Evolutionary conservation across 2,888 invertebrate genomes (phyloP), one percentile per base, ranked within the genome.

Genomic region (Brachyopa scutellaris): DNA sequence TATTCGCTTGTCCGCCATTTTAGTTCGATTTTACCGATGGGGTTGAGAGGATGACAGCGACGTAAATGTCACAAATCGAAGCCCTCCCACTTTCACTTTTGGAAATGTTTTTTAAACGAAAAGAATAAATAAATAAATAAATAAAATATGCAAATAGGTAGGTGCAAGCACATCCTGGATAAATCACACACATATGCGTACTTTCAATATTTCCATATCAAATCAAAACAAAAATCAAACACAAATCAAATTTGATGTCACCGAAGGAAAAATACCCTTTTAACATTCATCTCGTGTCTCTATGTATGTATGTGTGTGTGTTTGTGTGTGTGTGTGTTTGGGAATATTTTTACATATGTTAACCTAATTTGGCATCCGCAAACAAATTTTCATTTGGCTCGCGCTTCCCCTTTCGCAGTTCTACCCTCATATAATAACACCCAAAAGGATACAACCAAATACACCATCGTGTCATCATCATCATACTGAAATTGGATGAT

Each of bases 321-420:
- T 49, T 38, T 55, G 73, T n/a, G n/a, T n/a, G n/a, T n/a, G 40
- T 9, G 29, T 49, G 64, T 49, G 55, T 49, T 38, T 55, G 73
- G n/a, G n/a, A 79, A 73, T 79, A 67, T 13, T 73, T 73, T 73
- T 53, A 29, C 67, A 73, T 73, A 62, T 40, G 40, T 79, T 66
- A 53, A 67, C 66, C 76, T 69, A 59, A 55, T 67, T 62, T 59
- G 11, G 42, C 45, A 45, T 29, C 59, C 45, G 15, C 45, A 72
- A 78, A 72, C 55, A 42, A 36, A 45, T 72, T 40, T 67, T 45
- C 31, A 57, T 59, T 72, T 4, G 26, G 26, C 11, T 40, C 23
- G 31, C 5, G 9, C 19, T 26, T 5, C 6, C n/a, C 26, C 26
- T 26, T 26, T 26, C 15, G 36, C 26, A 61, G 21, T 45, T 49